Evolutionary conservation across 1,140 invertebrate genomes (phyloP).

Genomic region (Pseudachorutes palmiensis): DNA sequence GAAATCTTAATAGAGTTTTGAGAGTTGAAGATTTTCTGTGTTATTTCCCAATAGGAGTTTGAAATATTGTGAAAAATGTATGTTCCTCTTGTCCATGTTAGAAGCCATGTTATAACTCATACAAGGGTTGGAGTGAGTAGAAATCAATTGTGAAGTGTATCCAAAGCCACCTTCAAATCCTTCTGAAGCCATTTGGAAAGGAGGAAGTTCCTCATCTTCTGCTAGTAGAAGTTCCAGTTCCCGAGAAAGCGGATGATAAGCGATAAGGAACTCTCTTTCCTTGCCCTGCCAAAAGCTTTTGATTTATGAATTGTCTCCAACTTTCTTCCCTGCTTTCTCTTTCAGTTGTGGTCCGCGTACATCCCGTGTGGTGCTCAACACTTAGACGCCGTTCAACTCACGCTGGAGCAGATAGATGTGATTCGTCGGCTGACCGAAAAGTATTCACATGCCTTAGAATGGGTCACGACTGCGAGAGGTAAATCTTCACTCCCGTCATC

Average conservation of each 20-base stretch:
- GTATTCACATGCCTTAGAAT: slow-evolving; percentile 38
- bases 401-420: slow-evolving; percentile 49
- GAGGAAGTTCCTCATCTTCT: too few relatives aligned
- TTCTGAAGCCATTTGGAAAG: too few relatives aligned
- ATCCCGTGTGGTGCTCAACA: slow-evolving; percentile 46
- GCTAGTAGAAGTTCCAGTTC: not conserved
- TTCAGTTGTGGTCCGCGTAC: slow-evolving; percentile 50
- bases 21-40: not conserved
- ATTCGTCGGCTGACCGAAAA: slow-evolving; percentile 41
- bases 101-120: too few relatives aligned
- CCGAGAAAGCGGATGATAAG: not conserved
- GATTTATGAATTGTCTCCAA: slow-evolving; percentile 20
- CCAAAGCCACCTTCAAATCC: not conserved
- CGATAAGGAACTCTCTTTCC: slow-evolving; percentile 6
- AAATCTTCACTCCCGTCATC: slow-evolving; percentile 16
- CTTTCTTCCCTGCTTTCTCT: slow-evolving; percentile 13
- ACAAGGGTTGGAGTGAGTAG: too few relatives aligned
- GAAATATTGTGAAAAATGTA: too few relatives aligned
- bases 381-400: slow-evolving; percentile 47
- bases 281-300: slow-evolving; percentile 7
- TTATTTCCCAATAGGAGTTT: too few relatives aligned
- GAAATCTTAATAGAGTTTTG: not conserved
- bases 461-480: slow-evolving; percentile 37
- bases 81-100: too few relatives aligned
- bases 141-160: slow-evolving; percentile 9